A percentile compares a stretch with the other conserved stretches of the same genome.
Conservation (phyloP, 2,797 vertebrate genomes). For the Orientallactaga sibirica region DNA sequence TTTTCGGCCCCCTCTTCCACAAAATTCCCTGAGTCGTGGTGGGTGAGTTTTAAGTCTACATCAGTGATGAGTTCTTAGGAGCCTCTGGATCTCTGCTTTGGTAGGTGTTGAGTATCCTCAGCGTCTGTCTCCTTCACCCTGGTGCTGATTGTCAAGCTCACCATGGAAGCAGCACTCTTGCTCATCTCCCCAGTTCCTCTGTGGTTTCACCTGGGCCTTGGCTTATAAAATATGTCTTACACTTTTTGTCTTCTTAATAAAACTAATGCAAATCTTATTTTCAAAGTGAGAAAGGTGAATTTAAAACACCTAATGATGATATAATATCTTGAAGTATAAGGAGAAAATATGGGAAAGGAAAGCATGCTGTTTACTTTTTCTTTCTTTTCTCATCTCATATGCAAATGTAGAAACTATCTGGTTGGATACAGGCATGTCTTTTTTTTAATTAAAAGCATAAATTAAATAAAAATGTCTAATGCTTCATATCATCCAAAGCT, state of each 20-base stretch:
- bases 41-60: no score
- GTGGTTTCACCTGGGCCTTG: no score
- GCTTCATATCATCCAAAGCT: conserved; percentile 59
- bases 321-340: background rate
- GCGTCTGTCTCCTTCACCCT: no score
- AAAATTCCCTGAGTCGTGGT: no score
- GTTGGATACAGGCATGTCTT: conserved; percentile 47
- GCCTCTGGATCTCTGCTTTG: no score
- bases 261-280: conserved; percentile 54
- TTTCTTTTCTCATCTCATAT: background rate
- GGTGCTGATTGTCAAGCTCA: no score
- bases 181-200: no score
- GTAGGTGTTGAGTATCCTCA: no score
- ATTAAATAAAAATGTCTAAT: conserved; percentile 73
- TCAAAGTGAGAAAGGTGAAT: conserved; percentile 38
- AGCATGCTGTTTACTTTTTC: background rate
- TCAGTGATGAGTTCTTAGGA: no score
- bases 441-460: conserved; percentile 72
- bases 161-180: no score
- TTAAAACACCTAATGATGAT: conserved; percentile 27
- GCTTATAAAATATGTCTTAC: conserved; percentile 40
- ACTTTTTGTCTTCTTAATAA: conserved; percentile 42
- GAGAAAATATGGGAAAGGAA: conserved; percentile 27
- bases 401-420: conserved; percentile 55
- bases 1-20: no score